These are phyloP conservation scores for Scleropages formosus DNA, from an alignment of 2,797 vertebrate genomes.

Conservation along the genomic window DNA sequence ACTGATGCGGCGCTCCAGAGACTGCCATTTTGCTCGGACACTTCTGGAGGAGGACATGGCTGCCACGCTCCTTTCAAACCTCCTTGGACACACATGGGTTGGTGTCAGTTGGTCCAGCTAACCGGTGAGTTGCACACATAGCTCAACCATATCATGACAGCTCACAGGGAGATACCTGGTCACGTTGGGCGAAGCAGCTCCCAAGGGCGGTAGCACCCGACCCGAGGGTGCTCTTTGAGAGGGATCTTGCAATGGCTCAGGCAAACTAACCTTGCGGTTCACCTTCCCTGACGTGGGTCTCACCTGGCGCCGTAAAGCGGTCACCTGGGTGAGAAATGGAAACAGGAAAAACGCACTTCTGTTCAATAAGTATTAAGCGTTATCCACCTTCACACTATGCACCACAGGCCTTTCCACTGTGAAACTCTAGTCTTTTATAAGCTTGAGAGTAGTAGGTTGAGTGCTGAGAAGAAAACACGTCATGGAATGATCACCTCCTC, in stretches of 20 bases:
- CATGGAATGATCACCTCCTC: constrained; percentile 79
- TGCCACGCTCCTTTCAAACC: constrained; percentile 73
- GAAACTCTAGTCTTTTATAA: too few relatives aligned
- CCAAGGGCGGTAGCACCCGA: constrained; percentile 68
- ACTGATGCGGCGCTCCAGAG: constrained; percentile 85
- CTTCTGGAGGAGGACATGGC: constrained; percentile 81
- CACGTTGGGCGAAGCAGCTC: constrained; percentile 72
- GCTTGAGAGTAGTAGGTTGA: too few relatives aligned
- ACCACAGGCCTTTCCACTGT: too few relatives aligned
- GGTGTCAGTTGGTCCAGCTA: neutral
- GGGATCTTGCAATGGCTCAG: constrained; percentile 74
- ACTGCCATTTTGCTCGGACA: constrained; percentile 89
- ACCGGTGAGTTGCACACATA: neutral
- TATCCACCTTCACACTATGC: too few relatives aligned
- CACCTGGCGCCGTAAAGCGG: constrained; percentile 85
- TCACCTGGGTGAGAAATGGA: constrained; percentile 71
- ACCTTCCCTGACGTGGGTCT: constrained; percentile 89
- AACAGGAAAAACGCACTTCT: neutral
- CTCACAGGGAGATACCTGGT: constrained; percentile 65
- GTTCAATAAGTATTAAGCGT: too few relatives aligned
- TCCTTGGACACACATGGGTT: constrained; percentile 58
- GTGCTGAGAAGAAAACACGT: too few relatives aligned
- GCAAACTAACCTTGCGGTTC: constrained; percentile 73
- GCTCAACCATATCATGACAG: neutral
- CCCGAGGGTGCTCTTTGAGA: constrained; percentile 75